Conservation (phyloP, 2,888 invertebrate species). For the Amphipyra berbera region DNA sequence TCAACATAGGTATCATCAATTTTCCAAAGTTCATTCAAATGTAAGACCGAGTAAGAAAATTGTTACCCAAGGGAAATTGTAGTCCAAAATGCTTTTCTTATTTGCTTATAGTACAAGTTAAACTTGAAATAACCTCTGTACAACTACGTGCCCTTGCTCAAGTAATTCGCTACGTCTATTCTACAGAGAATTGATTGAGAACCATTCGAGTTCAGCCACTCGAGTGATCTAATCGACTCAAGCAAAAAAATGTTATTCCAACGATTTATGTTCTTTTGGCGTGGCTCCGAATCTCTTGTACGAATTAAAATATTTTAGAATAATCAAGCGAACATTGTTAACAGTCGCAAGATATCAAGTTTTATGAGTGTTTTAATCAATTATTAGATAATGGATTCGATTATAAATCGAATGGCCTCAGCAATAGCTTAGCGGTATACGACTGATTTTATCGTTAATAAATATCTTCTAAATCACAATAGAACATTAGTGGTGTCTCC, state of each 20-base stretch:
- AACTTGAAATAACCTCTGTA: slow-evolving; percentile 37
- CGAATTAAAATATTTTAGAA: slow-evolving; percentile 30
- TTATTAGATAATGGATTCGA: slow-evolving; percentile 45
- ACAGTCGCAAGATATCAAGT: slow-evolving; percentile 27
- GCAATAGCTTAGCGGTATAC: slow-evolving; percentile 9
- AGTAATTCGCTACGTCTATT: slow-evolving; percentile 32
- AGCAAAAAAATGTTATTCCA: slow-evolving; percentile 33
- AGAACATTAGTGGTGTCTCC: slow-evolving; percentile 39
- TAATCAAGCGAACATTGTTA: slow-evolving; percentile 27
- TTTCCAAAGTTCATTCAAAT: neutral
- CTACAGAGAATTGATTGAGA: slow-evolving; percentile 40
- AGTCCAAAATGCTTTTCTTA: slow-evolving; percentile 20
- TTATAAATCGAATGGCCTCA: slow-evolving; percentile 30
- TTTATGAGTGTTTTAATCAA: slow-evolving; percentile 45
- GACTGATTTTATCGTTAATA: slow-evolving; percentile 39
- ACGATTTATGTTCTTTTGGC: slow-evolving; percentile 31
- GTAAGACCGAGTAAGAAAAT: slow-evolving; percentile 12
- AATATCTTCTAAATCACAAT: slow-evolving; percentile 59
- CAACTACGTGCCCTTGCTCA: slow-evolving; percentile 23
- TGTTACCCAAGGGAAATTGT: slow-evolving; percentile 31
- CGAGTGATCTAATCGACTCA: slow-evolving; percentile 37
- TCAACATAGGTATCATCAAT: neutral
- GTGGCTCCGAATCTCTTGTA: slow-evolving; percentile 19
- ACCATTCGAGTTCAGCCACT: slow-evolving; percentile 46
- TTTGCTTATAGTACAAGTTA: slow-evolving; percentile 15